Evolutionary conservation across 2,888 invertebrate genomes (phyloP), one percentile per base, ranked within the genome.

Genomic region (Drosophila kambysellisi): DNA sequence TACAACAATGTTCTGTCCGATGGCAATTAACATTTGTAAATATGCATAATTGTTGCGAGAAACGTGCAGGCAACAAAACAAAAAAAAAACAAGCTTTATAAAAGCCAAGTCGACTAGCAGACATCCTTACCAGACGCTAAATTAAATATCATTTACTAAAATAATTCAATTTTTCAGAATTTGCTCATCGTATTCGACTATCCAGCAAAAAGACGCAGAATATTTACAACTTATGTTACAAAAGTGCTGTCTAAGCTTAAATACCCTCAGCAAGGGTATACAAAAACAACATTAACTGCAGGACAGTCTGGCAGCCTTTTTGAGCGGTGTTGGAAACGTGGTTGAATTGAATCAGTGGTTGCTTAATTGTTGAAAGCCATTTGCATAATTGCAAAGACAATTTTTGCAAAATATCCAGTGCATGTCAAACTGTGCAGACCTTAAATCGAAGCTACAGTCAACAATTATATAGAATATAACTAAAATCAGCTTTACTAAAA

Each of bases 11-110:
- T 76, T 78, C 39, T 77, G 70, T 77, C 79, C 81, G 76, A n/a
- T 57, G 80, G 75, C 87, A 89, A 87, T 87, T 87, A 87, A 87
- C 89, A 83, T 89, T 87, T 83, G 89, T 82, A 89, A 88, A 87
- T 89, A 88, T 87, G 85, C 87, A 87, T 89, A 88, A 89, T 83
- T 85, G 85, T 76, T 74, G 75, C 54, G 59, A 73, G 69, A 77
- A 77, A 83, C 73, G 81, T 54, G 65, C 35, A 41, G 57, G 20
- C 20, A 25, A 52, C 56, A 32, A 32, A 43, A 54, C 25, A 35
- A 59, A 52, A 41, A 69, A 43, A 30, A 59, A 59, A 46, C 20
- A 25, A 69, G 17, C n/a, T 53, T 52, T 12, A 41, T 9, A 7
- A 17, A 37, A 7, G 0, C 15, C 20, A 20, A 2, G 32, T 15